phyloP scores from a whole-genome alignment of 2,797 vertebrate species.

The Ctenosaura bakeri region DNA sequence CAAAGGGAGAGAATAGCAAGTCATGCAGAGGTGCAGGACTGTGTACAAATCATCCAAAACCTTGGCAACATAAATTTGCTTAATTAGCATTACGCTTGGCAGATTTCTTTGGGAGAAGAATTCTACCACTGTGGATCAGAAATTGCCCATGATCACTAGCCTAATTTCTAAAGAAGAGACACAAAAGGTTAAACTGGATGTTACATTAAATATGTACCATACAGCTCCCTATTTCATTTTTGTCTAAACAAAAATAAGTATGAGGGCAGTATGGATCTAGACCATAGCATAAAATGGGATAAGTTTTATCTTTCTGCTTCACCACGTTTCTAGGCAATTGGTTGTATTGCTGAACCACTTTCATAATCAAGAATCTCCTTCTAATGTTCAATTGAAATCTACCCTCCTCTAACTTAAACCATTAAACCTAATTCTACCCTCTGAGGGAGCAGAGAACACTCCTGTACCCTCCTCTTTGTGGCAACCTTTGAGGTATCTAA shows the following conservation, averaged over 20 bases:
- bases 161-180: not conserved
- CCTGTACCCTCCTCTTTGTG: too few species aligned
- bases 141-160: not conserved
- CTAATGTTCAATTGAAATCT: too few species aligned
- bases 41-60: not conserved
- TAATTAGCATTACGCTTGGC: not conserved
- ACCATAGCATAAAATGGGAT: not conserved
- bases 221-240: not conserved
- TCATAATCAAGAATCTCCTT: too few species aligned
- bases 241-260: not conserved
- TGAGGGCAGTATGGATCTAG: not conserved
- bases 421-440: too few species aligned
- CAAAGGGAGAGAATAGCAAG: not conserved
- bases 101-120: too few species aligned
- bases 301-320: not conserved
- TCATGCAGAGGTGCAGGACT: not conserved
- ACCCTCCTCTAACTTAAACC: too few species aligned
- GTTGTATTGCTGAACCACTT: too few species aligned
- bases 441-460: not conserved
- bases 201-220: too few species aligned
- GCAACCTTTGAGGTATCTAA: too few species aligned
- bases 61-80: not conserved
- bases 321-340: too few species aligned
- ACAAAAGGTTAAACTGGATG: not conserved
- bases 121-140: not conserved